Evolutionary conservation across 2,797 vertebrate genomes (phyloP).

Genomic region (Acanthis flammea): DNA sequence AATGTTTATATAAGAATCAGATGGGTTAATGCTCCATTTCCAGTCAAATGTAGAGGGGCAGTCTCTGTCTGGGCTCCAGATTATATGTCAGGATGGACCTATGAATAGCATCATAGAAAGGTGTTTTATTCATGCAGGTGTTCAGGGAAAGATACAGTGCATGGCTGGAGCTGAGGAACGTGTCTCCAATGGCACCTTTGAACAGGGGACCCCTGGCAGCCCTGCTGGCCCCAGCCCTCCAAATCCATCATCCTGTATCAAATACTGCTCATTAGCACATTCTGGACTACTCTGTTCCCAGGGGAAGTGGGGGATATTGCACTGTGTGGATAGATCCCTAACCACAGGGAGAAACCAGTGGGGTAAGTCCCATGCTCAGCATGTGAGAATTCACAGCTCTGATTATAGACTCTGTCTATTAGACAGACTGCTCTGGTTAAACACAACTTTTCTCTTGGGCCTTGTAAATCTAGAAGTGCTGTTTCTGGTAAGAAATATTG

Average conservation of each 20-base stretch:
- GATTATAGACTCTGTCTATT: background rate
- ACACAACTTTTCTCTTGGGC: background rate
- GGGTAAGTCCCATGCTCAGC: background rate
- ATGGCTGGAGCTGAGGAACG: background rate
- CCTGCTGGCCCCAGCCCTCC: background rate
- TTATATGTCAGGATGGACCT: background rate
- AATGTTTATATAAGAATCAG: background rate
- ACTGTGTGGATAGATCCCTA: background rate
- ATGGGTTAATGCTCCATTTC: background rate
- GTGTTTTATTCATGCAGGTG: background rate
- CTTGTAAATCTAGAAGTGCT: constrained; percentile 17
- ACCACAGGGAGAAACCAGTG: rapidly evolving
- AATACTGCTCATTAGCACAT: background rate
- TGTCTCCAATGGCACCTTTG: background rate
- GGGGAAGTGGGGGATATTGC: background rate
- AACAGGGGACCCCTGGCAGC: background rate
- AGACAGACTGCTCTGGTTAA: background rate
- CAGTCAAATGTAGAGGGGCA: background rate
- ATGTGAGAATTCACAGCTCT: background rate
- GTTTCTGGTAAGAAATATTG: constrained; percentile 36
- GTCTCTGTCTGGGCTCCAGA: background rate
- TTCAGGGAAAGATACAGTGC: background rate
- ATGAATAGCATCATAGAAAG: background rate
- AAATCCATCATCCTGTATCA: background rate
- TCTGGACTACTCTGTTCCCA: background rate